Base-by-base conservation (phyloP, 2,797 vertebrate genomes). In the Pempheris klunzingeri region DNA sequence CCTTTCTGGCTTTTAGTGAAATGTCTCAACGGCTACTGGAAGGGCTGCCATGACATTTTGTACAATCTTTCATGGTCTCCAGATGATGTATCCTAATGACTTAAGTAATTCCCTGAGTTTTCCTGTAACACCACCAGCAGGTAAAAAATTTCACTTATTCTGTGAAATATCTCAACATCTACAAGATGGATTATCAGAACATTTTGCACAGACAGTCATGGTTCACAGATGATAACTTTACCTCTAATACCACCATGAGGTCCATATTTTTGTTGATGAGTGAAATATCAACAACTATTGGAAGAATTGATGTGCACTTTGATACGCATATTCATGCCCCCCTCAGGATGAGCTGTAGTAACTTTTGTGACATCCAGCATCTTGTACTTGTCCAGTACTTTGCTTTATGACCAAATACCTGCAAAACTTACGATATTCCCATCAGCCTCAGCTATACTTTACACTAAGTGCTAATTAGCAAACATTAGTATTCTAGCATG, bases 1-100 rank as follows among this genome's bases (percentile, higher is more conserved):
- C 22, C n/a, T 60, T 39, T 71, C 28, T 57, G 39, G 20, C 0
- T 17, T 58, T 34, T 47, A 15, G n/a, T 38, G 41, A 70, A 70
- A 58, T 58, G 41, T 38, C 67, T 14, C 24, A 26, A 32, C 18
- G 18, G 1, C 30, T 9, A 22, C 18, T 3, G 8, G 14, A 24
- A 20, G 28, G 15, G 7, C 11, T 24, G 20, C 39, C 14, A 12
- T 47, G 30, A 28, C 17, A 30, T 66, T 54, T 67, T 46, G 20
- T 10, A n/a, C 11, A 62, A 14, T 24, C 7, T 2, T 41, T 39
- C 34, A n/a, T 39, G 11, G 2, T 5, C 20, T 30, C 43, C 22
- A 34, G 28, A 46, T 9, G 4, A 44, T 44, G 13, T 8, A 32
- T 30, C 5, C 18, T 30, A 2, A 12, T 47, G 20, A 10, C 28